These are phyloP conservation scores for Hexactinellida sp. DNA, from an alignment of 37 sponge, comb jelly and placozoan genomes.

Conservation along the genomic window DNA sequence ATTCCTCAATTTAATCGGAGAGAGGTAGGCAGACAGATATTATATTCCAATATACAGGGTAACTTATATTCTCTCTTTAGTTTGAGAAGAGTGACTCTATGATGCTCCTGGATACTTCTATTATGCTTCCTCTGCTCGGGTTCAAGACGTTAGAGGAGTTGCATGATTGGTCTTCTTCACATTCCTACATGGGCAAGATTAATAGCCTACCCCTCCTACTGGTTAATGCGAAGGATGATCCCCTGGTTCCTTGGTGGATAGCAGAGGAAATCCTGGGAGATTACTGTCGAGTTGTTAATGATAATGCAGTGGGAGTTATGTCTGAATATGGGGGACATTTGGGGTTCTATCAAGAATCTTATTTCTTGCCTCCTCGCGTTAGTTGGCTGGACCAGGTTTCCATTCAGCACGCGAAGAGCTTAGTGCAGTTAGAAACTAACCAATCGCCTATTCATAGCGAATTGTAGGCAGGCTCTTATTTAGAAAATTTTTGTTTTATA, in stretches of 20 bases:
- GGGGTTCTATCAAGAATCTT: constrained; percentile 69
- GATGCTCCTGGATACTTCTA: background rate
- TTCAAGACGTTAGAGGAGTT: background rate
- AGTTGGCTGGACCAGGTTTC: constrained; percentile 70
- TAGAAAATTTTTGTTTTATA: no score
- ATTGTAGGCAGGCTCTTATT: no score
- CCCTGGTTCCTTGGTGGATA: constrained; percentile 31
- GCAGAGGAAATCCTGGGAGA: constrained; percentile 27
- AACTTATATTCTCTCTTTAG: background rate
- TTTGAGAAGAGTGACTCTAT: background rate
- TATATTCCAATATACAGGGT: background rate
- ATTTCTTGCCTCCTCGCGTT: constrained; percentile 29
- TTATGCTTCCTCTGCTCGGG: background rate
- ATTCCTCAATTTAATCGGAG: background rate
- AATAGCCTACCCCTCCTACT: constrained; percentile 48
- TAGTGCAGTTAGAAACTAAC: background rate
- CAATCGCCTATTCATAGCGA: no score
- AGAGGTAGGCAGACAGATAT: background rate
- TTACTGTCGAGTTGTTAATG: constrained; percentile 26
- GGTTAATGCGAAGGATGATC: constrained; percentile 70
- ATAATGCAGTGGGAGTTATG: constrained; percentile 53
- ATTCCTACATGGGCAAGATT: constrained; percentile 25
- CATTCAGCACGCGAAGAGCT: background rate
- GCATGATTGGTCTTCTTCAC: background rate
- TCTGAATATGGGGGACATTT: constrained; percentile 78